These are phyloP conservation scores for Drosophila cardini DNA, from an alignment of 1,140 invertebrate species.

Conservation along the genomic window DNA sequence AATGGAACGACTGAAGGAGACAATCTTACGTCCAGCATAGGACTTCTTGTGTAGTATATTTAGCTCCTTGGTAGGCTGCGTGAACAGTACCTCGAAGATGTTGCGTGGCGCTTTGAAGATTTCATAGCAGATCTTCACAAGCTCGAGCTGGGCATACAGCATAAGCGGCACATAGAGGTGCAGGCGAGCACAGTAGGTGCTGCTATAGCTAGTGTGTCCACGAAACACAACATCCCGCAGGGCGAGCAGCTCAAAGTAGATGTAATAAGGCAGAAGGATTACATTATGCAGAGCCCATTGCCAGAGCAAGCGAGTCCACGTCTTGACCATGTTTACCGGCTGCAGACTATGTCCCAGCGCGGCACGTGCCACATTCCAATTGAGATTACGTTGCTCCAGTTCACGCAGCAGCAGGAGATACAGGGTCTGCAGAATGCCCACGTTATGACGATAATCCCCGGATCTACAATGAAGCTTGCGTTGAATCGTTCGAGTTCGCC, in stretches of 20 bases:
- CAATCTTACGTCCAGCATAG: slow-evolving; percentile 90
- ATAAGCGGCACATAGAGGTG: slow-evolving; percentile 87
- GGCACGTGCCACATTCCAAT: slow-evolving; percentile 64
- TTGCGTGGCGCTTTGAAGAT: slow-evolving; percentile 86
- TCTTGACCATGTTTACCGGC: slow-evolving; percentile 81
- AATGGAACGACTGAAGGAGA: slow-evolving; percentile 90
- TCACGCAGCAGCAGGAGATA: slow-evolving; percentile 84
- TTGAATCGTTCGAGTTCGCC: slow-evolving; percentile 44
- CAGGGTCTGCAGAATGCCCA: slow-evolving; percentile 54
- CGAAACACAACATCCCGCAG: slow-evolving; percentile 76
- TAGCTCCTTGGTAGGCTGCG: slow-evolving; percentile 84
- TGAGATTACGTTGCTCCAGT: slow-evolving; percentile 74
- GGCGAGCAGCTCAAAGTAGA: slow-evolving; percentile 85
- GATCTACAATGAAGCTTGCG: slow-evolving; percentile 57
- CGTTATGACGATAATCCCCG: slow-evolving; percentile 38
- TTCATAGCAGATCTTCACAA: slow-evolving; percentile 86
- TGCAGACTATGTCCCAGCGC: slow-evolving; percentile 83
- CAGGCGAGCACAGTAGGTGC: slow-evolving; percentile 85
- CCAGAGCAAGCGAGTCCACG: slow-evolving; percentile 72
- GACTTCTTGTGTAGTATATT: slow-evolving; percentile 89
- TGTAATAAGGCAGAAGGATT: slow-evolving; percentile 81
- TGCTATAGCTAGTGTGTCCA: slow-evolving; percentile 78
- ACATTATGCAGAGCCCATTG: slow-evolving; percentile 74
- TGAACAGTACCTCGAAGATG: slow-evolving; percentile 87
- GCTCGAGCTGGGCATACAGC: slow-evolving; percentile 86